phyloP scores from a whole-genome alignment of 1,140 invertebrate species.

The Listronotus bonariensis region DNA sequence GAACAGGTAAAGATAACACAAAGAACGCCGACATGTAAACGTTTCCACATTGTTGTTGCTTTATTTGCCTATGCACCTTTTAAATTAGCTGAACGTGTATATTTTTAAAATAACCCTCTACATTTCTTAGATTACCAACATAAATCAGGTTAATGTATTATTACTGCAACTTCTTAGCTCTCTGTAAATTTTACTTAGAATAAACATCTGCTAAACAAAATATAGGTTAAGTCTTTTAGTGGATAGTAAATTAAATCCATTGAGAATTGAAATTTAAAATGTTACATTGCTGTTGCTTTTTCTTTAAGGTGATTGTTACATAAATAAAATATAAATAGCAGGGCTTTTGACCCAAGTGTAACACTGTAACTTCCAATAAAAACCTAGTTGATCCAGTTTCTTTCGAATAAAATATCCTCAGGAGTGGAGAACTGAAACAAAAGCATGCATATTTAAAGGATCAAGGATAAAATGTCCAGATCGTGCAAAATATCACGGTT shows the following conservation, averaged over 20 bases:
- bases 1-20: no score
- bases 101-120: no score
- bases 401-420: conserved; percentile 32
- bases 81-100: no score
- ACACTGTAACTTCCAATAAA: conserved; percentile 27
- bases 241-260: no score
- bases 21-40: no score
- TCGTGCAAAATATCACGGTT: conserved; percentile 34
- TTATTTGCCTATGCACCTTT: no score
- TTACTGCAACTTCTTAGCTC: no score
- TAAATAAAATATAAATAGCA: conserved; percentile 27
- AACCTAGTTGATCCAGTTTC: conserved; percentile 33
- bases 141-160: no score
- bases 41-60: no score
- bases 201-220: background rate
- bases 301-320: conserved; percentile 17
- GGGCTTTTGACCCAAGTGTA: conserved; percentile 15
- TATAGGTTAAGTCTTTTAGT: no score
- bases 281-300: background rate
- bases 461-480: conserved; percentile 36
- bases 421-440: conserved; percentile 33
- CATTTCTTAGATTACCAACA: no score
- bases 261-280: conserved; percentile 1
- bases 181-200: no score
- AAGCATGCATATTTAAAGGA: conserved; percentile 37